phyloP scores from a whole-genome alignment of 2,888 invertebrate genomes.

The Ectemnius cavifrons region DNA sequence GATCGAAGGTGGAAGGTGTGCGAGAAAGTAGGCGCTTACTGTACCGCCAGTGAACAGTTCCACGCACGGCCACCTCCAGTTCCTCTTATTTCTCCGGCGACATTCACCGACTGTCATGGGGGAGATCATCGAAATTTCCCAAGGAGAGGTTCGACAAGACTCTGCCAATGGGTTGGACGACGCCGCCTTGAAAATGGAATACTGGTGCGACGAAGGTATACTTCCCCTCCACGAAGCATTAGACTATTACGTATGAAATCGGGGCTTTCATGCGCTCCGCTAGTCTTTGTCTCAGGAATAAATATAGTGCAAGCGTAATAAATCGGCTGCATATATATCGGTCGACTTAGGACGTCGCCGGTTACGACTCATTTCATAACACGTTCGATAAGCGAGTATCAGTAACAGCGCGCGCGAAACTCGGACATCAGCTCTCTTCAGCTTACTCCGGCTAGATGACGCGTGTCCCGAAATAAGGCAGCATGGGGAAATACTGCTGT shows the following conservation, averaged over 20 bases:
- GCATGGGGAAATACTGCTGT: not conserved
- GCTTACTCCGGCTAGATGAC: too few species aligned
- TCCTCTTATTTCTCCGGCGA: not conserved
- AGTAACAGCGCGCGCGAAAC: too few species aligned
- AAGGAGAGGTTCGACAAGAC: conserved; percentile 35
- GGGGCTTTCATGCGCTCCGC: too few species aligned
- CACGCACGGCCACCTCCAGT: too few species aligned
- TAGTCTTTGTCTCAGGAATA: too few species aligned
- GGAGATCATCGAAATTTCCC: conserved; percentile 48
- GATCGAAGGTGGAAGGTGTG: too few species aligned
- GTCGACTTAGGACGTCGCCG: not conserved
- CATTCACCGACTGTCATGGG: conserved; percentile 29
- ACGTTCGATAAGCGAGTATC: too few species aligned
- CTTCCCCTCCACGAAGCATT: conserved; percentile 1
- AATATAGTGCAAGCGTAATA: too few species aligned
- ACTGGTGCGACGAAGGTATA: conserved; percentile 76
- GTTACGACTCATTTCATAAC: too few species aligned
- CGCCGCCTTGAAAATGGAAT: conserved; percentile 75
- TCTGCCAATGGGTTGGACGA: conserved; percentile 66
- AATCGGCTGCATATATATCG: too few species aligned
- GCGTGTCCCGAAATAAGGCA: not conserved
- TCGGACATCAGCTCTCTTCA: not conserved
- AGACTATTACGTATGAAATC: not conserved
- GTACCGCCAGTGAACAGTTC: too few species aligned
- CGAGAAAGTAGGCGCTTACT: too few species aligned